Evolutionary conservation across 2,888 invertebrate genomes (phyloP).

Genomic region (Linyphia triangularis): DNA sequence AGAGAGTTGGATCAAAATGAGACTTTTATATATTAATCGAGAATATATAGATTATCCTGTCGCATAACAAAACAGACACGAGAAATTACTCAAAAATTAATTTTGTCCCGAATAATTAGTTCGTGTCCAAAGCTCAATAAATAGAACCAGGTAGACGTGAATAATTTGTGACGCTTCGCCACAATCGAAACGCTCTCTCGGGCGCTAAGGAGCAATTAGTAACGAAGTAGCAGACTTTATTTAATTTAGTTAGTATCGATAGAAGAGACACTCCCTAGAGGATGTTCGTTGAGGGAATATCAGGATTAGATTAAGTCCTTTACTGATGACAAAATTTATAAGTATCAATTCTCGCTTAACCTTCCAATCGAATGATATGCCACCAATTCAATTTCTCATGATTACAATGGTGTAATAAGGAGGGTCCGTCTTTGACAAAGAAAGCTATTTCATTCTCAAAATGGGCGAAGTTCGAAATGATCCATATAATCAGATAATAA

Average conservation of each 20-base stretch:
- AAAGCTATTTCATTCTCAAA: background rate
- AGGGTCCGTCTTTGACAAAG: background rate
- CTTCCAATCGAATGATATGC: background rate
- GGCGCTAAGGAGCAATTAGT: constrained; percentile 17
- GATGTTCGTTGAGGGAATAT: background rate
- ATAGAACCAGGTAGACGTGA: background rate
- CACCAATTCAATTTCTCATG: background rate
- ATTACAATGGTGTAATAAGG: too few species aligned
- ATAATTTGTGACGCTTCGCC: background rate
- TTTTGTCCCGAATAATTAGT: background rate
- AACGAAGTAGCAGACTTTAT: constrained; percentile 10
- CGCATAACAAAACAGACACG: background rate
- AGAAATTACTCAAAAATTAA: background rate
- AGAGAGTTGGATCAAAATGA: too few species aligned
- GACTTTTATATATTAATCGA: too few species aligned
- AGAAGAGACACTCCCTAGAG: background rate
- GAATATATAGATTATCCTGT: background rate
- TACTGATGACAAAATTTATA: constrained; percentile 30
- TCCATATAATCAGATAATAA: too few species aligned
- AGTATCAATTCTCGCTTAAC: constrained; percentile 31
- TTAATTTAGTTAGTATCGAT: constrained; percentile 3
- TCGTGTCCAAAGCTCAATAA: background rate
- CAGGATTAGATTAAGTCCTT: constrained; percentile 4
- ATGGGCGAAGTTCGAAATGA: too few species aligned
- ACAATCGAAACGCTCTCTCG: background rate